These are phyloP conservation scores for Protaetia brevitarsis DNA, from an alignment of 1,140 invertebrate species.

Conservation along the genomic window DNA sequence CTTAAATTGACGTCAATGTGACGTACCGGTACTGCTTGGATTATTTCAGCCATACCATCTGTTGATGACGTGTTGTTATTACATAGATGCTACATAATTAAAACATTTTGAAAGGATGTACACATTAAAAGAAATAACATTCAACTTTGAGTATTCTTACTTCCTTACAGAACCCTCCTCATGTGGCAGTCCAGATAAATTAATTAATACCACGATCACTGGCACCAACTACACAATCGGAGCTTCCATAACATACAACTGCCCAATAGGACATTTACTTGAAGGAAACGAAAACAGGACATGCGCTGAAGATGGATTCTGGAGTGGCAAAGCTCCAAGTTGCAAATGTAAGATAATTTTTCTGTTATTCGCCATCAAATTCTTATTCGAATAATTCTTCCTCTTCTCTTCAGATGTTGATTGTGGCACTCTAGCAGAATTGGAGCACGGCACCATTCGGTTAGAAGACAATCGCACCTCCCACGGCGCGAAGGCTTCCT, in stretches of 20 bases:
- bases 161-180: conserved; percentile 71
- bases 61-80: too few species aligned
- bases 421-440: conserved; percentile 66
- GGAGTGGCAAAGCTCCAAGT: conserved; percentile 72
- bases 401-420: conserved; percentile 66
- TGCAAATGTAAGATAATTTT: conserved; percentile 76
- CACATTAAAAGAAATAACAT: too few species aligned
- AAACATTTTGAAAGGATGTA: too few species aligned
- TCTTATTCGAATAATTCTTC: neutral
- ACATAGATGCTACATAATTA: too few species aligned
- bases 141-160: too few species aligned
- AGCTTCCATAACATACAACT: conserved; percentile 69
- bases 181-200: conserved; percentile 83
- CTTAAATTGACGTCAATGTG: too few species aligned
- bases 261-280: conserved; percentile 79
- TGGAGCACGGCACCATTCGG: conserved; percentile 71
- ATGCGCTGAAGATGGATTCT: conserved; percentile 73
- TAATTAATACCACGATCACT: conserved; percentile 77
- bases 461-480: conserved; percentile 70
- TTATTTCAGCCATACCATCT: too few species aligned
- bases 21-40: too few species aligned
- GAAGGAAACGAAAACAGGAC: conserved; percentile 66
- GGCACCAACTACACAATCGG: conserved; percentile 69
- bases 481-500: conserved; percentile 70
- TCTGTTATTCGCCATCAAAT: neutral